These are phyloP conservation scores for Moxostoma hubbsi DNA, from an alignment of 2,797 vertebrate species.

Conservation along the genomic window DNA sequence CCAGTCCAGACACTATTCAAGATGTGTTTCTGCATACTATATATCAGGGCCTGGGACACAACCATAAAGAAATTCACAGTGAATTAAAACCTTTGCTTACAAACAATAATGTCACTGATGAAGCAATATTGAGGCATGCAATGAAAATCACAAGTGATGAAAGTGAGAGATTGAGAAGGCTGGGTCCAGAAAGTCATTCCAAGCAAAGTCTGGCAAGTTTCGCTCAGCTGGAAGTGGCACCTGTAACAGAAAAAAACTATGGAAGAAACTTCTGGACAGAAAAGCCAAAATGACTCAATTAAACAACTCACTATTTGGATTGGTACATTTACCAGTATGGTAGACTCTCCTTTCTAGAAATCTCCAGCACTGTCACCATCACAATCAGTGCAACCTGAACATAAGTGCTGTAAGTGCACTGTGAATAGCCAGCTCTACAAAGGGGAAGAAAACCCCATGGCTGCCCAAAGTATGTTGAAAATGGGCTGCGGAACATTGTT, in stretches of 20 bases:
- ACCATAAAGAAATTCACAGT: no score
- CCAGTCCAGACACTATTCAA: no score
- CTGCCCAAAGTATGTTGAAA: not conserved
- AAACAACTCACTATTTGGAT: slow-evolving; percentile 36
- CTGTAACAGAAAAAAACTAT: not conserved
- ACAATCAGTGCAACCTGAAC: no score
- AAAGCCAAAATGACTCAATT: not conserved
- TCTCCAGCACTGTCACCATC: no score
- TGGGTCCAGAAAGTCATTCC: not conserved
- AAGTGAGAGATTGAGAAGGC: slow-evolving; percentile 34
- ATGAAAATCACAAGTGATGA: slow-evolving; percentile 55
- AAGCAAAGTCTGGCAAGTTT: slow-evolving; percentile 2
- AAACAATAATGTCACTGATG: slow-evolving; percentile 19
- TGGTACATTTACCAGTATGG: slow-evolving; percentile 14
- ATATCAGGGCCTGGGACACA: no score
- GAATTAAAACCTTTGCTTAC: not conserved
- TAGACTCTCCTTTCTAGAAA: no score
- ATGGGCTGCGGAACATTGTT: not conserved
- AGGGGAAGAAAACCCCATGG: slow-evolving; percentile 26
- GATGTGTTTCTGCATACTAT: no score
- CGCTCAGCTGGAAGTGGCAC: no score
- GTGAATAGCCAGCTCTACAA: no score
- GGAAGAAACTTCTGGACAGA: not conserved
- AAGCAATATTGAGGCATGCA: slow-evolving; percentile 45
- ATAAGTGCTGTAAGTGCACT: no score